phyloP scores from a whole-genome alignment of 2,797 vertebrate species.

The Crenuchus spilurus region DNA sequence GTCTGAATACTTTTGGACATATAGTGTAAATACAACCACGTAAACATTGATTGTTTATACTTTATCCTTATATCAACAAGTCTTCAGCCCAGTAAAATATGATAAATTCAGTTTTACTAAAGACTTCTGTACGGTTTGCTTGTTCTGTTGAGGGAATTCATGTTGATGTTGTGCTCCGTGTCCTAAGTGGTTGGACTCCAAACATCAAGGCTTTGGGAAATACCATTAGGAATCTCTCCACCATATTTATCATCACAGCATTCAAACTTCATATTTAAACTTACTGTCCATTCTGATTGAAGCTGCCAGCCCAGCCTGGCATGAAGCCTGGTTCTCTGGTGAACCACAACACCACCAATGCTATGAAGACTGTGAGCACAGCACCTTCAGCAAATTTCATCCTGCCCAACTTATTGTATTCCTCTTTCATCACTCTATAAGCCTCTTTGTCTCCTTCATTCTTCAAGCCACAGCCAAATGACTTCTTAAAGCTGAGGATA shows the following conservation, averaged over 20 bases:
- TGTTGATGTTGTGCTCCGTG: not conserved
- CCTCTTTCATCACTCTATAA: constrained; percentile 77
- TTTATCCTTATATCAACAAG: no score
- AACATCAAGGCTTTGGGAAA: not conserved
- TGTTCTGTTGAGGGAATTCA: not conserved
- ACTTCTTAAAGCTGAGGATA: constrained; percentile 79
- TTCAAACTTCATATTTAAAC: constrained; percentile 52
- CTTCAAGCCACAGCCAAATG: constrained; percentile 80
- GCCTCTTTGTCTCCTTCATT: constrained; percentile 71
- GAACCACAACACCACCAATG: constrained; percentile 91
- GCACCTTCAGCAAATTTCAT: constrained; percentile 85
- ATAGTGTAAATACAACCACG: no score
- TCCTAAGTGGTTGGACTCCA: not conserved
- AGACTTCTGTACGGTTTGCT: not conserved
- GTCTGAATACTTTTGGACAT: no score
- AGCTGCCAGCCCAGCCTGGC: constrained; percentile 86
- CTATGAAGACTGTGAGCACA: constrained; percentile 78
- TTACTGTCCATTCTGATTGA: constrained; percentile 76
- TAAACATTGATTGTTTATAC: no score
- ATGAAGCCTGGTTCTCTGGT: constrained; percentile 92
- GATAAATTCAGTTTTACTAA: no score
- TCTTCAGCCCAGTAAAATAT: no score
- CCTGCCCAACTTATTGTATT: constrained; percentile 80
- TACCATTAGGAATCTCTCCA: not conserved
- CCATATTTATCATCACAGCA: not conserved